These are phyloP conservation scores for Ormyrus labotus DNA, from an alignment of 2,888 invertebrate genomes.

Conservation along the genomic window DNA sequence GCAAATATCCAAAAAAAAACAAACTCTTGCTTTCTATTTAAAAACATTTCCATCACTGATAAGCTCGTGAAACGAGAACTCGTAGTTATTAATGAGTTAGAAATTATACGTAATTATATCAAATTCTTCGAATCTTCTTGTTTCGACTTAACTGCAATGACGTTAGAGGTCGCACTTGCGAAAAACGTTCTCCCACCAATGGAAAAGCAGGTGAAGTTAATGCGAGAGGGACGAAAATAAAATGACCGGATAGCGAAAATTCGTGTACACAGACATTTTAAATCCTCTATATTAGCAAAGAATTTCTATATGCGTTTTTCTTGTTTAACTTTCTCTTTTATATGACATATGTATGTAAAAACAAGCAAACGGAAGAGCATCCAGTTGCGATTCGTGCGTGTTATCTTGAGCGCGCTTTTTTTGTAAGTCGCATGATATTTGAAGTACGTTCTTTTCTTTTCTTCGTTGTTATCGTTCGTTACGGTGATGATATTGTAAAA, in stretches of 20 bases:
- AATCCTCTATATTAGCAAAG: slow-evolving; percentile 6
- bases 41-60: too few relatives aligned
- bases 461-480: slow-evolving; percentile 22
- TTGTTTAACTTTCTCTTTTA: slow-evolving; percentile 42
- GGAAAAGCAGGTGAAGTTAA: neutral
- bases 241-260: slow-evolving; percentile 11
- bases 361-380: neutral
- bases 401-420: slow-evolving; percentile 29
- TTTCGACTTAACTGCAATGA: too few relatives aligned
- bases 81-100: too few relatives aligned
- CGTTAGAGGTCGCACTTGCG: too few relatives aligned
- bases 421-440: slow-evolving; percentile 20
- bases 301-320: slow-evolving; percentile 31
- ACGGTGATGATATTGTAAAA: slow-evolving; percentile 10
- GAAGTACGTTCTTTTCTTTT: slow-evolving; percentile 1
- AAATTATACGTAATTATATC: too few relatives aligned
- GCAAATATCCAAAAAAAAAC: neutral
- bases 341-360: slow-evolving; percentile 21
- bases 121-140: too few relatives aligned
- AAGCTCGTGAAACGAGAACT: too few relatives aligned
- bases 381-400: slow-evolving; percentile 23
- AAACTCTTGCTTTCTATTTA: too few relatives aligned
- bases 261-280: slow-evolving; percentile 25
- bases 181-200: too few relatives aligned
- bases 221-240: slow-evolving; percentile 23